These are phyloP conservation scores for Penaeus indicus DNA, from an alignment of 1,140 invertebrate species.

Conservation along the genomic window DNA sequence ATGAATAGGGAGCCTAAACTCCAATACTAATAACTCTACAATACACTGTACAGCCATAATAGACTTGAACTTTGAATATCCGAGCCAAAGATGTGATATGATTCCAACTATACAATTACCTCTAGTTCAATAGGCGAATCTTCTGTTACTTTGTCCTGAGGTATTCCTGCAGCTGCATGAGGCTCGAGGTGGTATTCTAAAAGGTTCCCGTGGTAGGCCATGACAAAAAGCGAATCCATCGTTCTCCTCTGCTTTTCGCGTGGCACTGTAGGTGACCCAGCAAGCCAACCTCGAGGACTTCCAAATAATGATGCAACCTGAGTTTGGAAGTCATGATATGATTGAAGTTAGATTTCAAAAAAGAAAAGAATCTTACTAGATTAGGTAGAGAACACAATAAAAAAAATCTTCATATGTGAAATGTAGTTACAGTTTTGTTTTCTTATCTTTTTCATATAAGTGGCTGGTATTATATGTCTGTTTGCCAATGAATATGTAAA, in stretches of 20 bases:
- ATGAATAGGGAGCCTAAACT: no score
- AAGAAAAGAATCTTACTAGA: no score
- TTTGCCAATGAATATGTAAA: no score
- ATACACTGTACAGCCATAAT: no score
- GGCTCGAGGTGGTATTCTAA: slow-evolving; percentile 93
- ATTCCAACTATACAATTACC: slow-evolving; percentile 26
- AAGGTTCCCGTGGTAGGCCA: slow-evolving; percentile 88
- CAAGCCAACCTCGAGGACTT: slow-evolving; percentile 80
- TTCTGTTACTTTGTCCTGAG: slow-evolving; percentile 91
- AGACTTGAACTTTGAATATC: background rate
- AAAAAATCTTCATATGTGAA: no score
- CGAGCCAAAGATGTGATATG: background rate
- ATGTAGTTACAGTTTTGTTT: no score
- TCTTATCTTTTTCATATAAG: no score
- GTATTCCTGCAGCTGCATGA: slow-evolving; percentile 79
- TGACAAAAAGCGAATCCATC: slow-evolving; percentile 88
- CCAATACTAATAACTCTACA: background rate
- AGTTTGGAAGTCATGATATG: background rate
- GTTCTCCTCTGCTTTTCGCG: slow-evolving; percentile 71
- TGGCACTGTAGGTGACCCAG: slow-evolving; percentile 70
- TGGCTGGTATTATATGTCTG: no score
- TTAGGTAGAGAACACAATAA: no score
- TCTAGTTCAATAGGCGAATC: slow-evolving; percentile 85
- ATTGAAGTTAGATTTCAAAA: background rate
- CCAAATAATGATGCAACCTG: slow-evolving; percentile 83